Evolutionary conservation across 2,797 vertebrate species (phyloP).

Genomic region (Pangasius sanitwongsei): DNA sequence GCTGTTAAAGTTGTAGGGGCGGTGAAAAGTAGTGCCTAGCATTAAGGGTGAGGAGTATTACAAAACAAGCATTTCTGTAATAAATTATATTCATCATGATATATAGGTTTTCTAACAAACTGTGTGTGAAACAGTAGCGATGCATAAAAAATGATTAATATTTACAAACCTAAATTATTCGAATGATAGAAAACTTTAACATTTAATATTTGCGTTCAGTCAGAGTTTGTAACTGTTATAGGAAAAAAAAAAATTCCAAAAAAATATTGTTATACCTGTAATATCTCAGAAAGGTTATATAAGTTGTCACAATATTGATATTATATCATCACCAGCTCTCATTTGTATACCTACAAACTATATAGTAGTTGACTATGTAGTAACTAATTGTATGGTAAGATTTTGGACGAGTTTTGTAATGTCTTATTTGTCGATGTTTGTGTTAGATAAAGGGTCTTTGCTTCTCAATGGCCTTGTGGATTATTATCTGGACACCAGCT

Average conservation of each 20-base stretch:
- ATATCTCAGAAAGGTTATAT: neutral
- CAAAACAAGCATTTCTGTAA: neutral
- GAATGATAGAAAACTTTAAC: neutral
- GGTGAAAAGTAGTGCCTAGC: neutral
- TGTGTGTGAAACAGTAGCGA: neutral
- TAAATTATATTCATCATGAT: neutral
- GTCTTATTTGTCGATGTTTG: neutral
- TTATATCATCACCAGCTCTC: neutral
- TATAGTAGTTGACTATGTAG: neutral
- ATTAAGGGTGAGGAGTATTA: neutral
- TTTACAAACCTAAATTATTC: neutral
- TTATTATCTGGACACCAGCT: conserved; percentile 84
- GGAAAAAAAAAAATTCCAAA: neutral
- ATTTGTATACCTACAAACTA: neutral
- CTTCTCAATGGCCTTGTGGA: conserved; percentile 85
- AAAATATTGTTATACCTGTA: neutral
- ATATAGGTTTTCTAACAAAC: neutral
- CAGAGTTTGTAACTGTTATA: neutral
- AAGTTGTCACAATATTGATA: neutral
- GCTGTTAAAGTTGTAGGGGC: neutral
- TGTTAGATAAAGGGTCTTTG: conserved; percentile 80
- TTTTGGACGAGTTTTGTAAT: neutral
- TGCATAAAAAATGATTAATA: neutral
- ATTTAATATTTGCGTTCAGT: neutral
- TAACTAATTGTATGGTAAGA: neutral